These are phyloP conservation scores for Austrolebias charrua DNA, from an alignment of 2,797 vertebrate genomes.

Conservation along the genomic window DNA sequence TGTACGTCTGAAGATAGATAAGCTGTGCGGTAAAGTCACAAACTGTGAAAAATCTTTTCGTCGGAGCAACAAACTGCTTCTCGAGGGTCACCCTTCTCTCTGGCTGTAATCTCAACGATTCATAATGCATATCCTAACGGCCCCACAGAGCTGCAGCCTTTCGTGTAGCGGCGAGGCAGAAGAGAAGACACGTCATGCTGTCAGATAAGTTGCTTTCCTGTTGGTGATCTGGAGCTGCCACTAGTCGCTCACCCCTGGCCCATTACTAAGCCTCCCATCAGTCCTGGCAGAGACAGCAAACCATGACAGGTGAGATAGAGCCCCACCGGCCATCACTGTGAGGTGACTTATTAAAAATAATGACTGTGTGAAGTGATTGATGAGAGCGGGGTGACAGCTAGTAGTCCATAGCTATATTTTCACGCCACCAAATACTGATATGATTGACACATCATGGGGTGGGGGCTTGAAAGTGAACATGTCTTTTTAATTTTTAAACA, in stretches of 20 bases:
- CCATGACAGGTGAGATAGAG: constrained; percentile 57
- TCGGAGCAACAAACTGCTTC: background rate
- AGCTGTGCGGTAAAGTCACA: constrained; percentile 12
- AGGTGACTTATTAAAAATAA: constrained; percentile 68
- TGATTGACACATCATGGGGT: constrained; percentile 35
- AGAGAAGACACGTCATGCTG: constrained; percentile 28
- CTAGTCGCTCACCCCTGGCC: constrained; percentile 34
- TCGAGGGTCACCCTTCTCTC: background rate
- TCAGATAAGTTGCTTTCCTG: constrained; percentile 40
- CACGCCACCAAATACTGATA: constrained; percentile 34
- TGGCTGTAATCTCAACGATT: constrained; percentile 14
- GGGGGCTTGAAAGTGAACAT: constrained; percentile 30
- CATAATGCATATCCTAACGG: constrained; percentile 9
- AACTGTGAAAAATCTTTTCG: background rate
- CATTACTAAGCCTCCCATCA: constrained; percentile 65
- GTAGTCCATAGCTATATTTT: constrained; percentile 53
- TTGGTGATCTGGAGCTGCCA: constrained; percentile 50
- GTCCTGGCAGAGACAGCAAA: constrained; percentile 27
- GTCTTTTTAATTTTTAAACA: constrained; percentile 54
- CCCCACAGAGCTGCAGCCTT: constrained; percentile 5
- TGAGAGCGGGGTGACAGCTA: constrained; percentile 53
- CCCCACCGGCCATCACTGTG: constrained; percentile 42
- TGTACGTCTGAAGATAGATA: constrained; percentile 16
- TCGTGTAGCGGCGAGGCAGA: constrained; percentile 14
- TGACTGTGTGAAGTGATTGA: constrained; percentile 66